Evolutionary conservation across 1,140 invertebrate species (phyloP), one percentile per base, ranked within the genome.

Genomic region (Hyphantria cunea): DNA sequence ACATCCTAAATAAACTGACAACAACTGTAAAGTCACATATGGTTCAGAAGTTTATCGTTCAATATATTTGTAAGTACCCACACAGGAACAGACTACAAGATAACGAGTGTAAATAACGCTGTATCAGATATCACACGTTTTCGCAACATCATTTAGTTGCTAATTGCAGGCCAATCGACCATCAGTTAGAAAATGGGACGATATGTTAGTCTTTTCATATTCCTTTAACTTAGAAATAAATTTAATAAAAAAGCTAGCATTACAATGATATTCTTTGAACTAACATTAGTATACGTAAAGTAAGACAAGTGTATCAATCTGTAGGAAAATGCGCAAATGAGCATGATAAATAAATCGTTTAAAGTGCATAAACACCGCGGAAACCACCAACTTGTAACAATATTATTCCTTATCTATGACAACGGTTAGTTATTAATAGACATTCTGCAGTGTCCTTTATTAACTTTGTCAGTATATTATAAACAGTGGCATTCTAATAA

Each of bases 21-120:
- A 6, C 41, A 54, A 50, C 39, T 11, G 42, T 55, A 55, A 25
- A 66, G 60, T 55, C 60, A 60, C 60, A 14, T 34, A 15, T 48
- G 41, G 64, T 55, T 60, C 50, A 59, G 34, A 34, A 66, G 64
- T 66, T 65, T 59, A 65, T 65, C 63, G 53, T 15, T 14, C 15
- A 63, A 50, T 25, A 50, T 37, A 44, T 55, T 39, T 12, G 42
- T 44, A 48, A 48, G 14, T 31, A 31, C 14, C 47, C 42, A 44
- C 41, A 51, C 48, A 60, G 56, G 56, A 60, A 60, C 56, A 51
- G 56, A 60, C 56, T 42, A 60, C 56, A 51, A 50, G 47, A 60
- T 51, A 60, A 60, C 47, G 3, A 17, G 17, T 32, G 48, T 60
- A 60, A 60, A 60, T 47, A 60, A 37, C 10, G 48, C 37, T 33